phyloP scores from a whole-genome alignment of 2,888 invertebrate species.

The Xanthia icteritia region DNA sequence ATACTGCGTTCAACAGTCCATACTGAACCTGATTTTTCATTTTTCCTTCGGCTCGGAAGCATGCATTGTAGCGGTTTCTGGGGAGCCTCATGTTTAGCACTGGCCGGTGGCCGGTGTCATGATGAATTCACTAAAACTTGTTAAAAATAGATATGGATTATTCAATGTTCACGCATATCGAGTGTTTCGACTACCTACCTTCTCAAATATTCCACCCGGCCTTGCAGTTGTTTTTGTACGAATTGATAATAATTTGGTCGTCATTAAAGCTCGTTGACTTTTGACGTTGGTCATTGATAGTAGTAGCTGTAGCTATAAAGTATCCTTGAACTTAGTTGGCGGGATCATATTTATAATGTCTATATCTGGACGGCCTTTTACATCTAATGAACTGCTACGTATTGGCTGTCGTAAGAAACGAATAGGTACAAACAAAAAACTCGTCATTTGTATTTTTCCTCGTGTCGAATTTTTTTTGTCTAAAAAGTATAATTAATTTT shows the following conservation, averaged over 20 bases:
- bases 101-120: neutral
- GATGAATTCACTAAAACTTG: neutral
- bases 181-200: neutral
- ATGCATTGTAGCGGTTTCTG: neutral
- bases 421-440: neutral
- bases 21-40: neutral
- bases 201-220: slow-evolving; percentile 49
- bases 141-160: neutral
- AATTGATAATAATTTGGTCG: slow-evolving; percentile 62
- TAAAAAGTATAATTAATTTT: neutral
- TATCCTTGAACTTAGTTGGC: slow-evolving; percentile 54
- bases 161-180: neutral
- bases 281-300: slow-evolving; percentile 61
- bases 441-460: neutral
- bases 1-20: neutral
- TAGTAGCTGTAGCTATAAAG: slow-evolving; percentile 57
- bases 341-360: slow-evolving; percentile 51
- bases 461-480: neutral
- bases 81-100: neutral
- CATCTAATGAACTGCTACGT: neutral
- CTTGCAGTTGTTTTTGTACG: slow-evolving; percentile 51
- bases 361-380: slow-evolving; percentile 38
- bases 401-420: neutral
- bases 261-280: slow-evolving; percentile 57
- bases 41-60: rapidly evolving